Percentiles rank a stretch among this genome's conserved stretches.
These are phyloP conservation scores for Dasypolia templi DNA, from an alignment of 2,888 invertebrate genomes.

Conservation along the genomic window DNA sequence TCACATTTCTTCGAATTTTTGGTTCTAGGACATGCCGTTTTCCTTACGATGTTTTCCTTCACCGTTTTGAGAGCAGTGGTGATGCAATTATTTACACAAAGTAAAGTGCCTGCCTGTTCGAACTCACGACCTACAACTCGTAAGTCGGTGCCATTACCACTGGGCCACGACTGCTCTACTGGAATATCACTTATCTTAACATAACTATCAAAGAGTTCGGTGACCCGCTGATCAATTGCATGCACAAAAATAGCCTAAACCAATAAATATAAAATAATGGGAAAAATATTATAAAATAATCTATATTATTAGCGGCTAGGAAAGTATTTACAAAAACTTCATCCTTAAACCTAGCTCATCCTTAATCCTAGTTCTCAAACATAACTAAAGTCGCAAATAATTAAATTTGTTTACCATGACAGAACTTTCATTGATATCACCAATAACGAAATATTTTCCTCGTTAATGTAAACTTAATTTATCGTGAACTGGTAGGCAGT, in stretches of 20 bases:
- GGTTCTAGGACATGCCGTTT: too few species aligned
- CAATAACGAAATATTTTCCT: conserved; percentile 9
- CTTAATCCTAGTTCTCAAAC: neutral
- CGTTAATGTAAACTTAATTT: conserved; percentile 1
- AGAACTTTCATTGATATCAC: conserved; percentile 13
- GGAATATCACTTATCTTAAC: too few species aligned
- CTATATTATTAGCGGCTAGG: too few species aligned
- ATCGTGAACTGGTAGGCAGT: neutral
- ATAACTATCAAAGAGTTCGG: too few species aligned
- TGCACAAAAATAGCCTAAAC: neutral
- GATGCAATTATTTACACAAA: too few species aligned
- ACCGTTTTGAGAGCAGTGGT: too few species aligned
- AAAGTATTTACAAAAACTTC: neutral
- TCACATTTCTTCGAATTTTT: too few species aligned
- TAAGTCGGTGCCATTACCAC: too few species aligned
- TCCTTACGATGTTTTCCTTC: too few species aligned
- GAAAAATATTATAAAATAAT: neutral
- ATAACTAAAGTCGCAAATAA: neutral
- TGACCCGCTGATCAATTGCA: neutral
- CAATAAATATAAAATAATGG: neutral
- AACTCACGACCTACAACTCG: too few species aligned
- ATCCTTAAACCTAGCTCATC: neutral
- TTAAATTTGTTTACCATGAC: neutral
- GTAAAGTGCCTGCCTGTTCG: too few species aligned
- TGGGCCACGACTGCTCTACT: too few species aligned